Base-by-base conservation (phyloP, 2,113 vertebrate genomes). In the Ptilonorhynchus violaceus region DNA sequence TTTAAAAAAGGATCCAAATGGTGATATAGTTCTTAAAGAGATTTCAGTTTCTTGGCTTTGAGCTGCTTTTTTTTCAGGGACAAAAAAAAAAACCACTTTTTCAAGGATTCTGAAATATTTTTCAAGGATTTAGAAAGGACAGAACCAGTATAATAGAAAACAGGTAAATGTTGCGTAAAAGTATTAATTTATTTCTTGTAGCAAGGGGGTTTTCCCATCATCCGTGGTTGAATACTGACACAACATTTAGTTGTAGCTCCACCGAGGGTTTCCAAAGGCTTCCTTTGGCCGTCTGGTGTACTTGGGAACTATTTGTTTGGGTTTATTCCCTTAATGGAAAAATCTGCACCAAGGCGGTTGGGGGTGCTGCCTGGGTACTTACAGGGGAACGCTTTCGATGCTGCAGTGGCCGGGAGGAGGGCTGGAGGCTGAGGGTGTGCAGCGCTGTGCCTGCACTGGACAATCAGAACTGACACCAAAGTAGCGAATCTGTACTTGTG, bases 341-440 rank as follows among this genome's bases (percentile, higher is more conserved):
- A 35, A 21, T 60, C 30, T 70, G n/a, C 50, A 10, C 0, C 23
- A 13, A 59, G 18, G 23, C 91, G 66, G 4, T 37, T 31, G 14
- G 2, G 3, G 1, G 15, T 6, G 18, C 44, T 16, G 16, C 1
- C 28, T 9, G 24, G 37, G 41, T 53, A 18, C 46, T 33, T 16
- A 53, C 46, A 17, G 53, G 35, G 42, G 33, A 66, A 14, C 0
- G 39, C 10, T 0, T 60, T 8, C 16, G 20, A 1, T 1, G 31
- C 77, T 35, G 60, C 78, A 10, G 78, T 1, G 4, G 22, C 9
- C 1, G 1, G 49, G 62, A 30, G 52, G 23, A 21, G 19, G 27
- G 30, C 8, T 11, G 50, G 22, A 31, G 66, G 10, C 24, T 1
- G 5, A n/a, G 73, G 59, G 2, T 1, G 33, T 11, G 15, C 55